Conservation (phyloP, 2,113 vertebrate species). For the Scalopus aquaticus region DNA sequence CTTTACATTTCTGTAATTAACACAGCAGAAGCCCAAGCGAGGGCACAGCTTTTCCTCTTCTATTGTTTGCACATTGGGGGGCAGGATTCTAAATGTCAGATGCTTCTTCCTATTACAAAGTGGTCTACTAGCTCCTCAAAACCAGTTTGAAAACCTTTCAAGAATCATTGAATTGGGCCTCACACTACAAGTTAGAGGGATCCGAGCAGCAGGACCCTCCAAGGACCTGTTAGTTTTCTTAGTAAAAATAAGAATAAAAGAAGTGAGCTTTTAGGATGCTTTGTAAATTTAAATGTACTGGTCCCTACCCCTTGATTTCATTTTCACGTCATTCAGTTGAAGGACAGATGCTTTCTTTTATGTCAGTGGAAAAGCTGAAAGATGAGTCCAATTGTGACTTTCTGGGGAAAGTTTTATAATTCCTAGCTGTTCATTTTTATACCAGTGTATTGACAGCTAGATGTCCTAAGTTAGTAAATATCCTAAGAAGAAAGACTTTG, state of each 20-base stretch:
- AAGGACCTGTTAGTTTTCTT: slow-evolving; percentile 55
- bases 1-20: slow-evolving; percentile 72
- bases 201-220: slow-evolving; percentile 34
- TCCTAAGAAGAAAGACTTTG: slow-evolving; percentile 62
- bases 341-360: slow-evolving; percentile 24
- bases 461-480: slow-evolving; percentile 74
- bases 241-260: slow-evolving; percentile 30
- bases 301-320: slow-evolving; percentile 28
- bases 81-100: slow-evolving; percentile 69
- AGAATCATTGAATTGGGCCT: not conserved
- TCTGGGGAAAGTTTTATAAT: slow-evolving; percentile 47
- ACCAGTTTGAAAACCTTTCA: slow-evolving; percentile 66
- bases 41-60: slow-evolving; percentile 58
- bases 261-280: slow-evolving; percentile 29
- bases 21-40: slow-evolving; percentile 53
- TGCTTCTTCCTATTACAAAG: slow-evolving; percentile 55
- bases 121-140: slow-evolving; percentile 35
- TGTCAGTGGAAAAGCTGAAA: slow-evolving; percentile 31
- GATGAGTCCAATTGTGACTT: slow-evolving; percentile 22
- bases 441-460: slow-evolving; percentile 59
- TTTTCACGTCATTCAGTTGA: slow-evolving; percentile 51
- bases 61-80: slow-evolving; percentile 54
- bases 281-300: not conserved
- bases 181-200: not conserved
- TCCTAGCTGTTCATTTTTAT: slow-evolving; percentile 47